Percentiles rank a stretch among this genome's conserved stretches.
These are phyloP conservation scores for Stenopsyche tienmushanensis DNA, from an alignment of 1,140 invertebrate genomes.

Conservation along the genomic window DNA sequence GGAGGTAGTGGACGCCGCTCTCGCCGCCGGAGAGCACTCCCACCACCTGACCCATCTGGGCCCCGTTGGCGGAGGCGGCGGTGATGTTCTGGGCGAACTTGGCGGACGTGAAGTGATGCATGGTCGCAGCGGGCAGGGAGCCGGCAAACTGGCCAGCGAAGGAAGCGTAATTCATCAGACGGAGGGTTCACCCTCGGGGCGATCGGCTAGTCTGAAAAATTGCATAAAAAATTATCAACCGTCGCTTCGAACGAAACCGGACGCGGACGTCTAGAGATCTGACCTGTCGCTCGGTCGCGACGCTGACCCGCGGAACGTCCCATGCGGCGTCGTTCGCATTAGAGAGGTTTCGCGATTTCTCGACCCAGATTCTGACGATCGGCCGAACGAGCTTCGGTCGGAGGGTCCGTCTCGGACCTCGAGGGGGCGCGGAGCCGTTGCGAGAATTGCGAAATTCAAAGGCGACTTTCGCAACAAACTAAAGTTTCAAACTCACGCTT, in stretches of 20 bases:
- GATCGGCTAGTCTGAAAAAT: not conserved
- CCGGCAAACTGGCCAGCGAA: constrained; percentile 64
- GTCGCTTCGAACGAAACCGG: too few species aligned
- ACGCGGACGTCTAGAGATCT: too few species aligned
- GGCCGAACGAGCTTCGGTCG: too few species aligned
- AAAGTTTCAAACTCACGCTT: too few species aligned
- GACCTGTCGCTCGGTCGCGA: not conserved
- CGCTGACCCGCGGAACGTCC: not conserved
- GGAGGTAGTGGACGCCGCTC: constrained; percentile 72
- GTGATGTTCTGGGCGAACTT: constrained; percentile 66
- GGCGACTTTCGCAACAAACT: too few species aligned
- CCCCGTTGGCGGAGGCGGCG: constrained; percentile 46
- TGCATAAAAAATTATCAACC: not conserved
- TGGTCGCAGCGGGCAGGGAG: constrained; percentile 61
- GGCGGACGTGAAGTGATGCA: constrained; percentile 61
- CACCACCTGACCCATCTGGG: constrained; percentile 55
- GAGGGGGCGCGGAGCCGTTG: too few species aligned
- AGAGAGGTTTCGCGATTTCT: too few species aligned
- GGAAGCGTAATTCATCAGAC: constrained; percentile 65
- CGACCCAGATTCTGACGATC: too few species aligned
- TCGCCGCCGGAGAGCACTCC: constrained; percentile 63
- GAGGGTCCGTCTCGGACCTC: too few species aligned
- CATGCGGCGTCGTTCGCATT: too few species aligned
- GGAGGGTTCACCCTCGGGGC: not conserved
- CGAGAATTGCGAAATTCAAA: too few species aligned